Base-by-base conservation (phyloP, 2,113 vertebrate genomes). In the Hiodon tergisus region DNA sequence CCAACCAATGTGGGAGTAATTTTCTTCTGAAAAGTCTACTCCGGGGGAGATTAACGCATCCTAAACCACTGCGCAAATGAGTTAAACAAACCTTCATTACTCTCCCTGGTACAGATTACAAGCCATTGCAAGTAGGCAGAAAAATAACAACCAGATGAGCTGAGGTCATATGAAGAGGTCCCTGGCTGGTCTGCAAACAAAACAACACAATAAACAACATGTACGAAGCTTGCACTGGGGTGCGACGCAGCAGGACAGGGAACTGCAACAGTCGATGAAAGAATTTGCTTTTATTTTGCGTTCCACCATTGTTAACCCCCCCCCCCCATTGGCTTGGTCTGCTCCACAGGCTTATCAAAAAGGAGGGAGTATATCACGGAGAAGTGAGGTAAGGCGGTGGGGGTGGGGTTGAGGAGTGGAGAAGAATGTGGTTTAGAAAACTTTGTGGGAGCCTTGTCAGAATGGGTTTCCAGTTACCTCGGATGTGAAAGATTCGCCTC, bases 221-320 rank as follows among this genome's bases (percentile, higher is more conserved):
- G 61, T 2, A 51, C 8, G 13, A 5, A 13, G 4, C 4, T 5
- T 68, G 67, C 75, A 78, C 72, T 1, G 5, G 59, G 68, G 67
- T 13, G 59, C 57, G 8, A 58, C 14, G 52, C 3, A 51, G 55
- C 9, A 51, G 16, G 4, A 46, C 13, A 46, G 46, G 52, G 46
- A 52, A 13, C 13, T 13, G 67, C 62, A 79, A 50, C 72, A 79
- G 75, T 31, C 62, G 50, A 53, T 61, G 47, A 10, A 83, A 81
- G 82, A 87, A 87, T 87, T 81, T 75, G 79, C 81, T 78, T 80
- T 87, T 87, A 85, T 83, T 82, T 31, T 1, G 31, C 31, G 2
- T 31, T 31, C 31, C 31, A 31, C 31, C 31, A n/a, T n/a, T n/a
- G 31, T 31, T 31, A 31, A 31, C 31, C 31, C 31, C 31, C 31